A percentile compares a stretch with the other conserved stretches of the same genome.
Evolutionary conservation across 2,888 invertebrate genomes (phyloP).

Genomic region (Thyatira batis): DNA sequence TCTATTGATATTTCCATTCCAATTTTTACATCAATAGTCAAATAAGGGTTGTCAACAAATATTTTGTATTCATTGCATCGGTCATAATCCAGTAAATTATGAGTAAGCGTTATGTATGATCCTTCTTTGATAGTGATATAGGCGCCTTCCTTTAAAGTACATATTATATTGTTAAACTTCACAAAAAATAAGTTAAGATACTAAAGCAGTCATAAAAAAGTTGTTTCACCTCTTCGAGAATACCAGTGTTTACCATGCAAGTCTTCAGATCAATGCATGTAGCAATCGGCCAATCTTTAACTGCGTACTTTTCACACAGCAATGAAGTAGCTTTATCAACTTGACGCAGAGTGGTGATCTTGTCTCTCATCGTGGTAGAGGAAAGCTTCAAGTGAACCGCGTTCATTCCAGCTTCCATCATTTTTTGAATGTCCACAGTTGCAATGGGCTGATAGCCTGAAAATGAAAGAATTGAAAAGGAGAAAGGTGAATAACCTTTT

Average conservation of each 20-base stretch:
- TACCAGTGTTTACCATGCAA: conserved; percentile 89
- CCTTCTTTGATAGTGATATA: conserved; percentile 25
- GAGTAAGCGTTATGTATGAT: conserved; percentile 32
- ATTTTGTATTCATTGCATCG: conserved; percentile 41
- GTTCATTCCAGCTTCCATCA: conserved; percentile 77
- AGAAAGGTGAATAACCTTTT: too few relatives aligned
- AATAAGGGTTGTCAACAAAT: conserved; percentile 43
- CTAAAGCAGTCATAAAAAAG: not conserved
- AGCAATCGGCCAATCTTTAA: conserved; percentile 85
- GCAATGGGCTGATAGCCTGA: conserved; percentile 45
- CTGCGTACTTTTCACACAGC: conserved; percentile 79
- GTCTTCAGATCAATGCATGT: conserved; percentile 93
- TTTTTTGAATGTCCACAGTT: conserved; percentile 62
- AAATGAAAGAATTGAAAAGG: not conserved
- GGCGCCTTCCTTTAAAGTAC: conserved; percentile 25
- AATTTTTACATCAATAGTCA: conserved; percentile 33
- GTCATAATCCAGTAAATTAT: conserved; percentile 28
- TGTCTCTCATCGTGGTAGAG: conserved; percentile 44
- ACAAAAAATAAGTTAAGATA: too few relatives aligned
- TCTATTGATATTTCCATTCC: conserved; percentile 41
- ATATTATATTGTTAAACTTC: not conserved
- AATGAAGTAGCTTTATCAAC: conserved; percentile 62
- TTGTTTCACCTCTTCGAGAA: conserved; percentile 37
- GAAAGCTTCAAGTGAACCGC: conserved; percentile 59
- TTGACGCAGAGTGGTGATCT: conserved; percentile 50